Conservation (phyloP, 2,797 vertebrate species). For the Sandelia bainsii region DNA sequence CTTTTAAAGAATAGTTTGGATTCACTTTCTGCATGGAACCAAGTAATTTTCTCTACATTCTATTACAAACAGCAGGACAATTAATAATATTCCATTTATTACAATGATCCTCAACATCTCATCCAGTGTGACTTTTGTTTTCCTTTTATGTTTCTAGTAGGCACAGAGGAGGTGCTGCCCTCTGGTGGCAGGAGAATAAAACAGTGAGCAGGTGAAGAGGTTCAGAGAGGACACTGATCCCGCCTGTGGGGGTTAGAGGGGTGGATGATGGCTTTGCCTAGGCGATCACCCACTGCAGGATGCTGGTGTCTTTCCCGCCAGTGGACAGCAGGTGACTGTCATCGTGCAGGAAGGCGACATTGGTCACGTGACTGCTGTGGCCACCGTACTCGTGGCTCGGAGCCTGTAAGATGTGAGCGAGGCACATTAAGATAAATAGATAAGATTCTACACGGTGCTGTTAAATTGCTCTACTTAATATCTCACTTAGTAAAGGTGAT, state of each 20-base stretch:
- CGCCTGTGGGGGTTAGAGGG: constrained; percentile 8
- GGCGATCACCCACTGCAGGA: constrained; percentile 90
- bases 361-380: constrained; percentile 96
- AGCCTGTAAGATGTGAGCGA: constrained; percentile 76
- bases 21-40: constrained; percentile 33
- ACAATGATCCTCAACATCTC: constrained; percentile 31
- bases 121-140: constrained; percentile 25
- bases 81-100: constrained; percentile 37
- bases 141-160: constrained; percentile 55
- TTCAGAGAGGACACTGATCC: constrained; percentile 25
- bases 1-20: constrained; percentile 15
- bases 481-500: too few relatives aligned
- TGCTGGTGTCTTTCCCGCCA: constrained; percentile 92
- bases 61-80: constrained; percentile 56
- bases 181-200: constrained; percentile 71
- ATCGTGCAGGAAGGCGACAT: constrained; percentile 91
- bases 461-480: too few relatives aligned
- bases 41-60: constrained; percentile 45
- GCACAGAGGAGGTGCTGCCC: constrained; percentile 82
- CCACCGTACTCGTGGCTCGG: constrained; percentile 89
- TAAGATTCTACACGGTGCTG: too few relatives aligned
- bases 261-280: constrained; percentile 61
- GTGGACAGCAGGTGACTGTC: constrained; percentile 89
- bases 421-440: accelerated
- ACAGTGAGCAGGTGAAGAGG: constrained; percentile 59